These are phyloP conservation scores for Rhagophthalmus giganteus DNA, from an alignment of 2,888 invertebrate genomes.

Conservation along the genomic window DNA sequence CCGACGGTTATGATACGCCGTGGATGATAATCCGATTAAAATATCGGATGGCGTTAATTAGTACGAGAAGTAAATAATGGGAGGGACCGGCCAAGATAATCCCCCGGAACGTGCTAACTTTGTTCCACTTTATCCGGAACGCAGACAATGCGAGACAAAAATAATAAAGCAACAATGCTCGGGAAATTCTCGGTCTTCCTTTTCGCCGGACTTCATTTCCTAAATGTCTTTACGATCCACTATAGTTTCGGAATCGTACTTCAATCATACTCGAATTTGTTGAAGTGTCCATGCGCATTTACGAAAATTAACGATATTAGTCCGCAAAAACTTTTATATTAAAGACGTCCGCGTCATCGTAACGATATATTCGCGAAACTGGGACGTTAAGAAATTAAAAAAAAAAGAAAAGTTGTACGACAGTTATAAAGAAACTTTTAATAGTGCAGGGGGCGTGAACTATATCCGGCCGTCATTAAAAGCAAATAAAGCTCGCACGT, in stretches of 20 bases:
- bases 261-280: slow-evolving; percentile 14
- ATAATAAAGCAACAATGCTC: slow-evolving; percentile 22
- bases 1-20: slow-evolving; percentile 3
- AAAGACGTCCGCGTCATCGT: too few species aligned
- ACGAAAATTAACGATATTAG: too few species aligned
- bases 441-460: slow-evolving; percentile 4
- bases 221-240: slow-evolving; percentile 25
- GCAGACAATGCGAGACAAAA: slow-evolving; percentile 23
- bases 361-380: too few species aligned
- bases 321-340: too few species aligned
- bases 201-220: slow-evolving; percentile 18
- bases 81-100: slow-evolving; percentile 21
- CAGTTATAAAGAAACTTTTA: slow-evolving; percentile 4
- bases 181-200: slow-evolving; percentile 12
- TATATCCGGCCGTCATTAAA: slow-evolving; percentile 7
- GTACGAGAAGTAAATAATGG: slow-evolving; percentile 16
- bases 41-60: slow-evolving; percentile 13
- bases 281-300: too few species aligned
- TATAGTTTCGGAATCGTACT: slow-evolving; percentile 5
- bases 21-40: slow-evolving; percentile 20
- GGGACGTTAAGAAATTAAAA: too few species aligned
- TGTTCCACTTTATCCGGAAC: slow-evolving; percentile 17
- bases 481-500: slow-evolving; percentile 4
- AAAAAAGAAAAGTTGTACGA: too few species aligned
- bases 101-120: slow-evolving; percentile 22